Evolutionary conservation across 2,113 vertebrate genomes (phyloP).

Genomic region (Mustela lutreola): DNA sequence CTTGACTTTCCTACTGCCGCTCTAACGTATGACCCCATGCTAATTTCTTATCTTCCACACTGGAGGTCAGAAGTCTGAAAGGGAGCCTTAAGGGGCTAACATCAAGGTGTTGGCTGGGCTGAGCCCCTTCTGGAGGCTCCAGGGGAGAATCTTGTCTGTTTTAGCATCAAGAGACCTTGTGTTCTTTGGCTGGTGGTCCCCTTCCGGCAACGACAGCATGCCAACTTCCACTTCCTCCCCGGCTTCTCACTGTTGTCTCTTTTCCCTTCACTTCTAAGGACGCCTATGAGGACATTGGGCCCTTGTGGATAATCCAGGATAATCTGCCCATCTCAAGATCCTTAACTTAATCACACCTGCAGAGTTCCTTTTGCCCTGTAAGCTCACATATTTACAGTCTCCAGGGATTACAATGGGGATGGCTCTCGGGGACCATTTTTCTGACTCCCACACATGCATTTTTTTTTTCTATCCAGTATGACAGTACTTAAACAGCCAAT

Average conservation of each 20-base stretch:
- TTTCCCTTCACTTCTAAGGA: not conserved
- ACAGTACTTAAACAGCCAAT: not conserved
- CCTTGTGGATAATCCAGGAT: not conserved
- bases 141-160: not conserved
- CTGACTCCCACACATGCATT: not conserved
- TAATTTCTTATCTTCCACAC: not conserved
- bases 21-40: not conserved
- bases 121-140: not conserved
- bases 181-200: not conserved
- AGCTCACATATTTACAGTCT: not conserved
- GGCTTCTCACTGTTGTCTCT: not conserved
- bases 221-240: not conserved
- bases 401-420: not conserved
- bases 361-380: not conserved
- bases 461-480: not conserved
- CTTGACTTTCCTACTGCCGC: not conserved
- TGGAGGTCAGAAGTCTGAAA: not conserved
- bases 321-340: not conserved
- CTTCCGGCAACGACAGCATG: accelerated
- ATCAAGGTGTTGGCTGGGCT: not conserved
- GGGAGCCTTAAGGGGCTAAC: not conserved
- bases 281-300: not conserved
- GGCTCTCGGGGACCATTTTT: not conserved
- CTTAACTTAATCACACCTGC: not conserved
- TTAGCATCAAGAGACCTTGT: not conserved